Evolutionary conservation across 2,888 invertebrate genomes (phyloP), one percentile per base, ranked within the genome.

Genomic region (Epiblema foenella): DNA sequence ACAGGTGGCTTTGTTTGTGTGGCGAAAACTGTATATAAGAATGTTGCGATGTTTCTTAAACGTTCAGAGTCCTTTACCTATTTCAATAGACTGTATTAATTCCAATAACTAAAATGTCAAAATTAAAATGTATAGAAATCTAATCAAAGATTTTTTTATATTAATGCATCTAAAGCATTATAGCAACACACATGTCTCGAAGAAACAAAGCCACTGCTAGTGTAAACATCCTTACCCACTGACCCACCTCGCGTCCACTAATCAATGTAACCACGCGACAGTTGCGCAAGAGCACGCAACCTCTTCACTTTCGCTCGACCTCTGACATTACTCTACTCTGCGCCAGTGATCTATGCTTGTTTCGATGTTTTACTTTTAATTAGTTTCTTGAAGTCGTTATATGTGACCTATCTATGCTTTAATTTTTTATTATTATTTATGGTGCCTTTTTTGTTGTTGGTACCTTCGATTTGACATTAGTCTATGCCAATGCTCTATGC

Each of bases 241-340:
- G 82, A 85, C 84, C 85, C 74, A 79, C 75, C 80, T 80, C 77
- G 74, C 71, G 74, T 74, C 74, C 75, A 78, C 77, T 77, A 78
- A 81, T 79, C 79, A 78, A 77, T 79, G 80, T 77, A 74, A 75
- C 77, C 74, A 75, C 76, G 77, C 78, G 75, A 74, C 33, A 58
- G 72, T 84, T 79, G 77, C 76, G 77, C 70, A 81, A 83, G 18
- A n/a, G 68, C 76, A 78, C 80, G 81, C 78, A 80, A 80, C 81
- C 74, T 79, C 78, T 81, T 74, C 81, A 75, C 84, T 85, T 84
- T 85, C 85, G 78, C 76, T 76, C 79, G 65, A 85, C 83, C 85
- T 80, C 72, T 84, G 84, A 83, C 84, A 83, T 85, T 82, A 78
- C 71, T 75, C 56, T 58, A 57, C 69, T 72, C 67, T 68, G 68